Evolutionary conservation across 2,113 vertebrate species (phyloP).

Genomic region (Pelodiscus sinensis): DNA sequence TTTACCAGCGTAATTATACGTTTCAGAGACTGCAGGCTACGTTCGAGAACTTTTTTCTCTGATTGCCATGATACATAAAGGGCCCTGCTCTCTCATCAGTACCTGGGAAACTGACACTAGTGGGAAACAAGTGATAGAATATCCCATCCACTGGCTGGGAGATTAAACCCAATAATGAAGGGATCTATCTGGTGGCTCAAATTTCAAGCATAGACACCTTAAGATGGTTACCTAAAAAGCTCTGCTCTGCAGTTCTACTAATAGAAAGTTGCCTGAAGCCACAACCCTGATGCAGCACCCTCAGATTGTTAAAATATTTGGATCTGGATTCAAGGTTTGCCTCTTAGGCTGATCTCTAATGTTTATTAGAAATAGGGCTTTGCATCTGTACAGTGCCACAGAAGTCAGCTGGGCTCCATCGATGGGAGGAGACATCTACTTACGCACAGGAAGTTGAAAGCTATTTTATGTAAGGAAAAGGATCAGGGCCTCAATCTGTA

Average conservation of each 20-base stretch:
- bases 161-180: background rate
- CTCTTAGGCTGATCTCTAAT: background rate
- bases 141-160: conserved; percentile 25
- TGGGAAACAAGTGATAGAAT: conserved; percentile 58
- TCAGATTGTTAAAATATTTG: background rate
- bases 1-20: conserved; percentile 35
- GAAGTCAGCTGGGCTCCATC: background rate
- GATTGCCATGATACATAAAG: conserved; percentile 10
- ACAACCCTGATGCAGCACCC: background rate
- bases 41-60: conserved; percentile 42
- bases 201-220: conserved; percentile 36
- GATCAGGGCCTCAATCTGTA: background rate
- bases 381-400: background rate
- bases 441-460: background rate
- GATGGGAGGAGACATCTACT: background rate
- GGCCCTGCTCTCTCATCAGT: background rate
- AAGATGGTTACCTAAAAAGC: conserved; percentile 5
- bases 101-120: conserved; percentile 21
- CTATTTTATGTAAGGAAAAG: background rate
- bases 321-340: background rate
- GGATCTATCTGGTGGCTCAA: background rate
- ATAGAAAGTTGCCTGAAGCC: background rate
- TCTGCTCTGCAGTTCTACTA: background rate
- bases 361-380: background rate
- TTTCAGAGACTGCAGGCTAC: conserved; percentile 31